Evolutionary conservation across 1,140 invertebrate species (phyloP), one percentile per base, ranked within the genome.

Genomic region (Hestina assimilis): DNA sequence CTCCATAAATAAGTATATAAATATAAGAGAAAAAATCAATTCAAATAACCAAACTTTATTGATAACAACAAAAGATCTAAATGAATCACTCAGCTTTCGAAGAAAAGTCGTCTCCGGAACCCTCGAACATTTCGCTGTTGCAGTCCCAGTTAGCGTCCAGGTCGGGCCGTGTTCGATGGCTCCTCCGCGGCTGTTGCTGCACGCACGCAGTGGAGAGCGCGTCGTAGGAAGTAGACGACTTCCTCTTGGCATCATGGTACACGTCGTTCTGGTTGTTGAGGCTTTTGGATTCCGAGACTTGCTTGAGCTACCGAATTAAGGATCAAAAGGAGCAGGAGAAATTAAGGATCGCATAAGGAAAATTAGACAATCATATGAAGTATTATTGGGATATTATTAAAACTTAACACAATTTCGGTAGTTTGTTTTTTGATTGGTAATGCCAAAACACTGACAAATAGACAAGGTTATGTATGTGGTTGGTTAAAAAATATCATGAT

Each of bases 271-370:
- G 43, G 5, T 43, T 40, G 15, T 68, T 63, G 0, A 47, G 12
- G 14, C 41, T 51, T 3, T 54, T 55, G 9, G 56, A 40, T 12
- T 68, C 64, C 5, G 64, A 24, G 1, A 59, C 28, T 41, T 78
- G 70, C 51, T 69, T 75, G 5, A 77, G 50, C 77, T 80, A 60
- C 31, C 15, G 40, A 48, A 35, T 38, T 31, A 52, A 62, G 40
- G 26, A 20, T 51, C 21, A 31, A 15, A 38, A n/a, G n/a, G n/a
- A n/a, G n/a, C n/a, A n/a, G n/a, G n/a, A n/a, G n/a, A n/a, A n/a
- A n/a, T n/a, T n/a, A n/a, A n/a, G n/a, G n/a, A n/a, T n/a, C n/a
- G n/a, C n/a, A n/a, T n/a, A n/a, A n/a, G n/a, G n/a, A n/a, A n/a
- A n/a, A n/a, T n/a, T n/a, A n/a, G n/a, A n/a, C n/a, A n/a, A n/a